Evolutionary conservation across 2,888 invertebrate genomes (phyloP).

Genomic region (Leptothorax acervorum): DNA sequence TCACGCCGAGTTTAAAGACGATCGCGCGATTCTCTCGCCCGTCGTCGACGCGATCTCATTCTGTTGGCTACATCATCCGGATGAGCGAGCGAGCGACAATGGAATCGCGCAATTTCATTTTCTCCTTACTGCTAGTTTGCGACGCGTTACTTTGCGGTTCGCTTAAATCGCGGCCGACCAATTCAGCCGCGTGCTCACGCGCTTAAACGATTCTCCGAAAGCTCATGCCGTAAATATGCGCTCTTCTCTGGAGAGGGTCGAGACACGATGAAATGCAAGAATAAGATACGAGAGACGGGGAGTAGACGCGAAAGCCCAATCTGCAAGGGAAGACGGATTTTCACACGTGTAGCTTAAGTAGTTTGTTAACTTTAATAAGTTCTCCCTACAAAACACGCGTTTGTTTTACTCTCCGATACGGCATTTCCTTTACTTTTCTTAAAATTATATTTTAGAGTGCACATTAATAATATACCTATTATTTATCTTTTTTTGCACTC

Average conservation of each 20-base stretch:
- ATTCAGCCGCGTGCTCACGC: conserved; percentile 32
- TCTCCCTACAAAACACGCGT: neutral
- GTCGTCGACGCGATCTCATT: conserved; percentile 64
- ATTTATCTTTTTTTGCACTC: neutral
- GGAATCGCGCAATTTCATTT: conserved; percentile 63
- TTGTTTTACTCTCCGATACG: neutral
- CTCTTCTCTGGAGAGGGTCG: neutral
- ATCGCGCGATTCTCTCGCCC: conserved; percentile 47
- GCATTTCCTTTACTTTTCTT: neutral
- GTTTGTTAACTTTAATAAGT: neutral
- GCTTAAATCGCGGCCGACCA: conserved; percentile 54
- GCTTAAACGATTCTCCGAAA: conserved; percentile 51
- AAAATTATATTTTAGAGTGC: neutral
- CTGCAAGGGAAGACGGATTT: neutral
- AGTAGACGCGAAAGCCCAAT: neutral
- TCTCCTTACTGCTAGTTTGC: conserved; percentile 52
- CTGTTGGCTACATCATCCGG: conserved; percentile 65
- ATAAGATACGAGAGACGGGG: neutral
- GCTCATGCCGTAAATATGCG: conserved; percentile 45
- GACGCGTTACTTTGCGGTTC: conserved; percentile 52
- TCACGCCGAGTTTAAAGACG: conserved; percentile 36
- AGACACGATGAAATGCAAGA: conserved; percentile 4
- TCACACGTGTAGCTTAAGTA: neutral
- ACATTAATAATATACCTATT: neutral
- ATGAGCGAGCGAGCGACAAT: conserved; percentile 47